Evolutionary conservation across 2,888 invertebrate species (phyloP).

Genomic region (Mantis religiosa): DNA sequence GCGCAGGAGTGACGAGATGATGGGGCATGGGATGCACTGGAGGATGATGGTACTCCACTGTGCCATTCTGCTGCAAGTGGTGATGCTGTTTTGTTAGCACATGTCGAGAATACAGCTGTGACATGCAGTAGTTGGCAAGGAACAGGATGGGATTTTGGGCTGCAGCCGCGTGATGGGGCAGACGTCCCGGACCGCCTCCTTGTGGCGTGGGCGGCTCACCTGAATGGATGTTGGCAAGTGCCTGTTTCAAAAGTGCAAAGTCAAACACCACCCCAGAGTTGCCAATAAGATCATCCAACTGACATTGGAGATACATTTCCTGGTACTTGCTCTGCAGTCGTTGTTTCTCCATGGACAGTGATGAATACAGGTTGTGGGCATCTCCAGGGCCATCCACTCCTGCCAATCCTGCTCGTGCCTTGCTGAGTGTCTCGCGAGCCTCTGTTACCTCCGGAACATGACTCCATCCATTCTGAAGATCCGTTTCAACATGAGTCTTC

Average conservation of each 20-base stretch:
- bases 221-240: conserved; percentile 58
- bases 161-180: conserved; percentile 31
- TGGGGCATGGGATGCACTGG: conserved; percentile 28
- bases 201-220: conserved; percentile 49
- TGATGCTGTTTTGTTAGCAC: conserved; percentile 55
- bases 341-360: conserved; percentile 61
- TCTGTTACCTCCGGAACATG: conserved; percentile 62
- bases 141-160: conserved; percentile 64
- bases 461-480: conserved; percentile 63
- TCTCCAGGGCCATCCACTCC: conserved; percentile 57
- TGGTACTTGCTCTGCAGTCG: conserved; percentile 63
- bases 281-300: conserved; percentile 65
- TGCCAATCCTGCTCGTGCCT: conserved; percentile 56
- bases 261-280: conserved; percentile 64
- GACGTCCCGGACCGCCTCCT: conserved; percentile 12
- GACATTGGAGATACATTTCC: conserved; percentile 68
- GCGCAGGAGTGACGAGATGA: conserved; percentile 35
- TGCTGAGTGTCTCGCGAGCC: conserved; percentile 59
- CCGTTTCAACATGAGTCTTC: conserved; percentile 71
- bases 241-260: conserved; percentile 62
- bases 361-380: conserved; percentile 57
- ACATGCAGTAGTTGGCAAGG: conserved; percentile 73
- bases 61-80: conserved; percentile 48
- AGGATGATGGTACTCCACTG: conserved; percentile 38
- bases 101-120: conserved; percentile 64